Evolutionary conservation across 1,140 invertebrate genomes (phyloP).

Genomic region (Pygmarrhopalites habei): DNA sequence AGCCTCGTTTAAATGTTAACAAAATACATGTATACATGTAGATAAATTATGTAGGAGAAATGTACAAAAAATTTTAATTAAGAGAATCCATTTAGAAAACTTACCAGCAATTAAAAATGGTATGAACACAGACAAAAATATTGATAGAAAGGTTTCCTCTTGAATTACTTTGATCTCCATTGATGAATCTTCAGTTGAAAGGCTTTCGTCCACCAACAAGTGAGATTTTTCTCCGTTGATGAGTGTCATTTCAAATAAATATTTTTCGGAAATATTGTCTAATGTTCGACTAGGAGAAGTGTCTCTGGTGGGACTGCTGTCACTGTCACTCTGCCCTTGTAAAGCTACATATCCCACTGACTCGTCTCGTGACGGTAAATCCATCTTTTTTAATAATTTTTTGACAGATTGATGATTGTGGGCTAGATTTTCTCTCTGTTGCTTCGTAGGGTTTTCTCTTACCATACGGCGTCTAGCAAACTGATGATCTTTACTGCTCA

Average conservation of each 20-base stretch:
- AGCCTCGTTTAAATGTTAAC: too few species aligned
- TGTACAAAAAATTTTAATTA: too few species aligned
- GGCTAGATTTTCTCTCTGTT: too few species aligned
- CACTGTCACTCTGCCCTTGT: not conserved
- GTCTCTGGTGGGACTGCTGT: not conserved
- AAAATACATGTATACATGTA: too few species aligned
- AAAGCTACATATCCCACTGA: constrained; percentile 2
- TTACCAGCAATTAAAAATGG: constrained; percentile 55
- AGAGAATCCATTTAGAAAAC: too few species aligned
- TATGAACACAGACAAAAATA: constrained; percentile 52
- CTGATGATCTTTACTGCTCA: not conserved
- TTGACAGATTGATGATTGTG: not conserved
- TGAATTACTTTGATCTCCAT: constrained; percentile 24
- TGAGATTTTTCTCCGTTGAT: constrained; percentile 36
- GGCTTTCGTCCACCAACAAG: constrained; percentile 22
- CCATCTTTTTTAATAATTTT: not conserved
- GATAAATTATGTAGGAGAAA: too few species aligned
- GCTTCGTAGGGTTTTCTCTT: too few species aligned
- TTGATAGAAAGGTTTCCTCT: constrained; percentile 43
- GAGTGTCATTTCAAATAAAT: constrained; percentile 25
- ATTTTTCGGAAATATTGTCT: constrained; percentile 10
- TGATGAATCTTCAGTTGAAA: constrained; percentile 1
- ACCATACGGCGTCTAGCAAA: not conserved
- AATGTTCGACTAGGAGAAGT: constrained; percentile 3
- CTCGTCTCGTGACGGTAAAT: not conserved